phyloP scores from a whole-genome alignment of 92 coral and sea anemone genomes.

The Desmophyllum pertusum region DNA sequence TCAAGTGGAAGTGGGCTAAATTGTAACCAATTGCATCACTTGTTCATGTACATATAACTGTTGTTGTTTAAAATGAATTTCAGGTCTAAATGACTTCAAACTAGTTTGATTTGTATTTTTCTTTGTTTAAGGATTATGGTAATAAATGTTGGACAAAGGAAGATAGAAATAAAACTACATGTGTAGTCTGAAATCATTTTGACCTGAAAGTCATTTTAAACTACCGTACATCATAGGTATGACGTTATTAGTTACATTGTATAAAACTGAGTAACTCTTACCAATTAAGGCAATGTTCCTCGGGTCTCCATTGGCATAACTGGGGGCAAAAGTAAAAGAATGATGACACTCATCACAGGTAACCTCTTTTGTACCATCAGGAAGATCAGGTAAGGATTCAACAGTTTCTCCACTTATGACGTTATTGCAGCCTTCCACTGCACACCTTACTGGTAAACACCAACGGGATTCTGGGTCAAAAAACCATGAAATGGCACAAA shows the following conservation, averaged over 20 bases:
- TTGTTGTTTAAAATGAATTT: too few species aligned
- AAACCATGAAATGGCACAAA: conserved; percentile 72
- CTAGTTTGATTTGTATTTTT: neutral
- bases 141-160: too few species aligned
- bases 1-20: too few species aligned
- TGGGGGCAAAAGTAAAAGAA: conserved; percentile 23
- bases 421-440: conserved; percentile 36
- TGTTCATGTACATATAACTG: too few species aligned
- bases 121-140: neutral
- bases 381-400: conserved; percentile 26
- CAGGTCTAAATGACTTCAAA: too few species aligned
- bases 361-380: conserved; percentile 28
- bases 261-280: conserved; percentile 15
- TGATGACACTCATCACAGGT: conserved; percentile 34
- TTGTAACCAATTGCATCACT: too few species aligned
- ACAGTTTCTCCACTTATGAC: conserved; percentile 48
- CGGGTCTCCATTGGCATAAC: conserved; percentile 52
- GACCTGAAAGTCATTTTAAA: too few species aligned
- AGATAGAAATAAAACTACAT: too few species aligned
- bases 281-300: conserved; percentile 57
- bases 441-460: conserved; percentile 69
- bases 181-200: too few species aligned
- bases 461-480: conserved; percentile 61
- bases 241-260: neutral
- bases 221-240: too few species aligned